Evolutionary conservation across 37 sponge, comb jelly and placozoan species (phyloP).

Genomic region (Agelas oroides): DNA sequence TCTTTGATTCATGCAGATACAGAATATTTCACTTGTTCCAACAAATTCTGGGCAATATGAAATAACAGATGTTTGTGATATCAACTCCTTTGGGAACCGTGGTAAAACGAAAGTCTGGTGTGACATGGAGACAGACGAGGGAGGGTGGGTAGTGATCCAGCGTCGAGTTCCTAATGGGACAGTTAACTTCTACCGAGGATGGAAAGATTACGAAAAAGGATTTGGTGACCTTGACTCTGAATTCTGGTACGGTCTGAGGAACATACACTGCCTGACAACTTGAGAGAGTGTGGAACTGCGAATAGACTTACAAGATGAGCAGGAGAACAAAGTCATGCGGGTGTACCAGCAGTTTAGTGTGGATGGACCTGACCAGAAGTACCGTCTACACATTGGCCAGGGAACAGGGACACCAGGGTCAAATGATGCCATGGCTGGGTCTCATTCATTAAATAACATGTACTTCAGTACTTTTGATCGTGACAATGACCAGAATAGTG

Average conservation of each 20-base stretch:
- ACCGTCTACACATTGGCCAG: slow-evolving; percentile 15
- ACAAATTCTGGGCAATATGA: too few species aligned
- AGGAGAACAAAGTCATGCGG: neutral
- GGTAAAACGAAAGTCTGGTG: neutral
- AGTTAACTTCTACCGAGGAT: slow-evolving; percentile 20
- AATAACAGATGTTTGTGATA: too few species aligned
- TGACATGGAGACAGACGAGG: slow-evolving; percentile 33
- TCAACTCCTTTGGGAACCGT: too few species aligned
- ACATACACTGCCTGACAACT: slow-evolving; percentile 41
- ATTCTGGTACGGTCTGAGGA: slow-evolving; percentile 49
- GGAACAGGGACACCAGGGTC: neutral
- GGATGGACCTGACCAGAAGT: slow-evolving; percentile 29
- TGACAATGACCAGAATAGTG: neutral
- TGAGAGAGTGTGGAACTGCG: slow-evolving; percentile 4
- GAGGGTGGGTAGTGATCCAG: slow-evolving; percentile 30
- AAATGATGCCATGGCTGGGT: neutral
- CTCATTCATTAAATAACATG: neutral
- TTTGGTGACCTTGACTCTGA: slow-evolving; percentile 33
- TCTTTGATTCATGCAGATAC: too few species aligned
- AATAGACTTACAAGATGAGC: slow-evolving; percentile 7
- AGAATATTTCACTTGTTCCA: too few species aligned
- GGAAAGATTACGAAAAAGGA: slow-evolving; percentile 36
- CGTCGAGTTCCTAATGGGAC: slow-evolving; percentile 18
- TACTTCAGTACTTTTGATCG: slow-evolving; percentile 31
- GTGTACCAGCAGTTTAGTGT: slow-evolving; percentile 24